A percentile compares a stretch with the other conserved stretches of the same genome.
phyloP scores from a whole-genome alignment of 2,797 vertebrate genomes.

The Malacoraja senta region DNA sequence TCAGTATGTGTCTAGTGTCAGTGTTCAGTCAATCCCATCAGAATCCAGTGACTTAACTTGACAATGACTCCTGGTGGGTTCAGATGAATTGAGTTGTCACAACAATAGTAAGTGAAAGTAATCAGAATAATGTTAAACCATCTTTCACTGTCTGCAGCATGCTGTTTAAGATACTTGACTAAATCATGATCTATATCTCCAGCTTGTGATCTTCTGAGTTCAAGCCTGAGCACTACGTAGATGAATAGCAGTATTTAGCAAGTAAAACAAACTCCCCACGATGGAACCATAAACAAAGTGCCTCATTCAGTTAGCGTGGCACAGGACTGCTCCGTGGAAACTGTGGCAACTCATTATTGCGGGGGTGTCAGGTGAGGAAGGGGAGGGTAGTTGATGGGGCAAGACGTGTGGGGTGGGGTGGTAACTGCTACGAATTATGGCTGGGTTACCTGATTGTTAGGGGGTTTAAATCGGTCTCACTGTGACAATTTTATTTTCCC shows the following conservation, averaged over 20 bases:
- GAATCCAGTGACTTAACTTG: conserved; percentile 12
- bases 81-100: conserved; percentile 20
- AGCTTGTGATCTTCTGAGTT: background rate
- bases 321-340: background rate
- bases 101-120: background rate
- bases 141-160: background rate
- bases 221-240: background rate
- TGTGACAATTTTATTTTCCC: background rate
- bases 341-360: background rate
- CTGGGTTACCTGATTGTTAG: background rate
- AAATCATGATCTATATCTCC: background rate
- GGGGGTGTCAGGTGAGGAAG: too few relatives aligned
- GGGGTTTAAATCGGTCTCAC: background rate
- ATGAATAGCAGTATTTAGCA: background rate
- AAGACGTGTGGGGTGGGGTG: too few relatives aligned
- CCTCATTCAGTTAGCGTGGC: background rate
- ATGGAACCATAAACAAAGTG: background rate
- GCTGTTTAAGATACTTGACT: background rate
- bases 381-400: too few relatives aligned
- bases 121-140: background rate
- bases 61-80: too few relatives aligned
- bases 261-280: background rate
- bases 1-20: background rate
- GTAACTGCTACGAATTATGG: too few relatives aligned
- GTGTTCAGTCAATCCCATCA: conserved; percentile 6